Evolutionary conservation across 2,888 invertebrate genomes (phyloP).

Genomic region (Eustalomyia histrio): DNA sequence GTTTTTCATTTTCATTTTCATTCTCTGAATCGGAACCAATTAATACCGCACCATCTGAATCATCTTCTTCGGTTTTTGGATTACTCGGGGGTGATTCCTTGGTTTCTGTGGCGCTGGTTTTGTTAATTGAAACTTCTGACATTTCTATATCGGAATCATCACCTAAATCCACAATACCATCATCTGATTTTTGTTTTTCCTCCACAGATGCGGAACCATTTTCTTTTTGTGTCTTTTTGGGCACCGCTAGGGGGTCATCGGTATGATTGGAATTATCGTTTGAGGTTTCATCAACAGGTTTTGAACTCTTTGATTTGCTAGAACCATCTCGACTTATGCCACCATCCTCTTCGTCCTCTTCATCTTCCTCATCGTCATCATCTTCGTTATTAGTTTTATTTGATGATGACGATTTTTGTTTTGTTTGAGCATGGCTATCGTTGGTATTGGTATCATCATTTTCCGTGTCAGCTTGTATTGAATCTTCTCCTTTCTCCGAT

Average conservation of each 20-base stretch:
- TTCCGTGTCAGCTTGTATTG: slow-evolving; percentile 52
- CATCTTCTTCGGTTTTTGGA: slow-evolving; percentile 55
- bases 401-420: slow-evolving; percentile 24
- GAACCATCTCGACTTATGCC: slow-evolving; percentile 69
- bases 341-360: slow-evolving; percentile 68
- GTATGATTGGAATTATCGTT: slow-evolving; percentile 57
- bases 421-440: slow-evolving; percentile 56
- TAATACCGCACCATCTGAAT: slow-evolving; percentile 77
- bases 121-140: slow-evolving; percentile 29
- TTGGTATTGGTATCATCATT: slow-evolving; percentile 58
- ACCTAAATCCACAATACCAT: slow-evolving; percentile 73
- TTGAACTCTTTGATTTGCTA: slow-evolving; percentile 54
- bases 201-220: slow-evolving; percentile 60
- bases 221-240: slow-evolving; percentile 52
- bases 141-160: slow-evolving; percentile 74
- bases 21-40: slow-evolving; percentile 77
- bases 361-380: neutral
- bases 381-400: slow-evolving; percentile 56
- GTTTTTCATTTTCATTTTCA: slow-evolving; percentile 65
- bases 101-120: neutral
- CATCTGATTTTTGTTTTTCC: slow-evolving; percentile 57
- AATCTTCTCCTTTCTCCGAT: slow-evolving; percentile 59
- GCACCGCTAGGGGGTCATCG: slow-evolving; percentile 48
- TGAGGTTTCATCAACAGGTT: slow-evolving; percentile 58
- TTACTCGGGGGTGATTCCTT: slow-evolving; percentile 8